Base-by-base conservation (phyloP, 2,888 invertebrate genomes). In the Troides helena region DNA sequence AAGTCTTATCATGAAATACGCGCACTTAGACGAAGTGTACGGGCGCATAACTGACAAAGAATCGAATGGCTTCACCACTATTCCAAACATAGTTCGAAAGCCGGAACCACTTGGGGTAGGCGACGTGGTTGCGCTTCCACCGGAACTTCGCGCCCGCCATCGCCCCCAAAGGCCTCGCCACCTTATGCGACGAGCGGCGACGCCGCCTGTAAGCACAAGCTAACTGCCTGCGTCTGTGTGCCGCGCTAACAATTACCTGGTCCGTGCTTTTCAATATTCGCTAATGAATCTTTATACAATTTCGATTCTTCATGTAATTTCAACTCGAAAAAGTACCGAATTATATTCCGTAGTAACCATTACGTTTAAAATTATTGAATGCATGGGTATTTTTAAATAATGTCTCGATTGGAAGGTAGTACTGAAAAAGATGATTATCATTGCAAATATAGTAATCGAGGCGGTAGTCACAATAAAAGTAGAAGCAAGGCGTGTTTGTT, bases 1-100 rank as follows among this genome's bases (percentile, higher is more conserved):
- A 84, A 95, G 95, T 78, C 91, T 97, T 71, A 96, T 97, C 72
- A 94, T 95, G 93, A 97, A 97, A 84, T 97, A 97, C 84, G 95
- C 96, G 46, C 96, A 96, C 62, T 89, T 97, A 74, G 96, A 96
- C 78, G 96, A 96, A 79, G 94, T 94, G 70, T 95, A 95, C 85
- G 94, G 93, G 25, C 90, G 94, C 36, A 86, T 90, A 62, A 88
- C 83, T 10, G 88, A 88, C 53, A 89, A 86, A 72, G 86, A 85
- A 53, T 70, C 78, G 50, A 88, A 85, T 74, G 86, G 83, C 53
- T 87, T 83, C 74, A 78, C 81, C 72, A 78, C 70, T 71, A 80
- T 81, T 72, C 74, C 79, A 68, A 75, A 78, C 62, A 77, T 74
- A 71, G 67, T 78, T 56, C 83, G 81, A 72, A 85, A 84, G 74